Base-by-base conservation (phyloP, 2,888 invertebrate genomes). In the Callimorpha dominula region DNA sequence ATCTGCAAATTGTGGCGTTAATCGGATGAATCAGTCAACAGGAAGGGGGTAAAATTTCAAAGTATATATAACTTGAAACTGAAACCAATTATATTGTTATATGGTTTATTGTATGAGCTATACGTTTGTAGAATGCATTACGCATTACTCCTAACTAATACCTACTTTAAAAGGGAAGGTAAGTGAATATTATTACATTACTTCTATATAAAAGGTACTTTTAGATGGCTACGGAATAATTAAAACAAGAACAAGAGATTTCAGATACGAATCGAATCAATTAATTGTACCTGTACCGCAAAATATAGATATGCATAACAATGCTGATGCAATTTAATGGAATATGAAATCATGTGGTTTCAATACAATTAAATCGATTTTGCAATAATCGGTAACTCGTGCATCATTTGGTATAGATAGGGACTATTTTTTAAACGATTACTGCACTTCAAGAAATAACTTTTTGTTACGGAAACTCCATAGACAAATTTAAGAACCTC, bases 361-460 rank as follows among this genome's bases (percentile, higher is more conserved):
- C 57, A 60, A 74, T 65, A 74, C 74, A 83, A 80, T 84, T 79
- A 78, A 84, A 83, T 81, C 71, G 77, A 82, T 83, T 77, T 67
- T 20, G 49, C 54, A 20, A 69, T 80, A 78, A 78, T 78, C 73
- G 72, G 72, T 76, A 69, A 5, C 60, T 65, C 17, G 14, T 60
- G 31, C 31, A 14, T 31, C 12, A 14, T 31, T 7, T 1, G 6
- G 14, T 14, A 20, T 60, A 31, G 14, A 31, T 20, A 60, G 4
- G 14, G 2, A 60, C 42, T n/a, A 42, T 43, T 64, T 14, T 63
- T 42, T 8, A 46, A 46, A 46, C 43, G 9, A 46, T 46, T 46
- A 8, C 43, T 46, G 9, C 43, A 46, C 9, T 8, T 46, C 4
- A 46, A 46, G 4, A 46, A 46, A 46, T 0, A 8, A 46, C 43